Percentiles rank a stretch among this genome's conserved stretches.
These are phyloP conservation scores for Microplitis demolitor DNA, from an alignment of 1,140 invertebrate genomes.

Conservation along the genomic window DNA sequence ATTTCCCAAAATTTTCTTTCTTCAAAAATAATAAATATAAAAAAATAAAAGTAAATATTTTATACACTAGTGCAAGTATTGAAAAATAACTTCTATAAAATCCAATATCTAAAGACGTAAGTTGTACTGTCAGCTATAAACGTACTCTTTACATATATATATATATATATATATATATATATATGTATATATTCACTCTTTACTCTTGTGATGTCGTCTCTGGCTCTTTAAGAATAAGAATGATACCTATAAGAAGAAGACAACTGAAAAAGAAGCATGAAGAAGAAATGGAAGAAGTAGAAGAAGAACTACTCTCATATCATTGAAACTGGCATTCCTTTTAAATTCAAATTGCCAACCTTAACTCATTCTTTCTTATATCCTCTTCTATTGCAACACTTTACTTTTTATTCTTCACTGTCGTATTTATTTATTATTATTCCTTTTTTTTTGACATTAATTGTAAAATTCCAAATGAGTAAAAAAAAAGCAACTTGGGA, in stretches of 20 bases:
- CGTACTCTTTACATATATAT: not conserved
- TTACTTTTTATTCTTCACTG: not conserved
- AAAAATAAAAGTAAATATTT: too few relatives aligned
- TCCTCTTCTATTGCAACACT: not conserved
- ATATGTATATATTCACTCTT: not conserved
- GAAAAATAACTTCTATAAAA: not conserved
- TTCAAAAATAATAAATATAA: too few relatives aligned
- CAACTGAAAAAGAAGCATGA: too few relatives aligned
- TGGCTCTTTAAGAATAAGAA: not conserved
- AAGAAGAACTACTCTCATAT: not conserved
- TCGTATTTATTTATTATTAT: too few relatives aligned
- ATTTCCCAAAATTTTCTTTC: too few relatives aligned
- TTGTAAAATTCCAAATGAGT: too few relatives aligned
- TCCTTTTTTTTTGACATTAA: too few relatives aligned
- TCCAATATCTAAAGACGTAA: slow-evolving; percentile 13
- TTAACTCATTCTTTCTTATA: not conserved
- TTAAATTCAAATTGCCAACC: slow-evolving; percentile 18
- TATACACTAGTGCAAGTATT: not conserved
- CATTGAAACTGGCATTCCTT: slow-evolving; percentile 17
- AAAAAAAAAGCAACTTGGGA: too few relatives aligned
- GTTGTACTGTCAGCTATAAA: slow-evolving; percentile 19
- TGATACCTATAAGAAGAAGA: not conserved
- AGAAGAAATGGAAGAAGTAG: too few relatives aligned
- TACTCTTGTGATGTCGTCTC: not conserved
- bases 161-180: not conserved